Base-by-base conservation (phyloP, 92 coral and sea anemone species). In the Porites cylindrica region DNA sequence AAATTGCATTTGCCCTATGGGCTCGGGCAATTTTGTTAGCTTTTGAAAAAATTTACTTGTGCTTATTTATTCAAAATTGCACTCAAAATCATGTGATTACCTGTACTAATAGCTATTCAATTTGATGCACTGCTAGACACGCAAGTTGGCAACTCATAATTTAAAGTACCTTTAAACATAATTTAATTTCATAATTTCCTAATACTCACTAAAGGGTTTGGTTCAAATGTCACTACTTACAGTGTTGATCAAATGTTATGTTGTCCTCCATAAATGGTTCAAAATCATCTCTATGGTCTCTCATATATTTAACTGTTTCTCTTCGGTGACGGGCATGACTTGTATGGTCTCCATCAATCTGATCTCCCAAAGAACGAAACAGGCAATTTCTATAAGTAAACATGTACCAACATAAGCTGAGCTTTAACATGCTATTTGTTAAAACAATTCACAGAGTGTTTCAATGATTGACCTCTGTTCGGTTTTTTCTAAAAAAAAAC, bases 191-290 rank as follows among this genome's bases (percentile, higher is more conserved):
- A 29, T 29, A 29, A 29, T 29, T 29, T 29, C 32, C 3, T 29
- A 29, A 29, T 29, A 29, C 4, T 29, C 32, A 29, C 32, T 29
- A 29, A 29, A 38, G 47, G 47, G 47, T 38, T 38, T 38, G 47
- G 47, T 38, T 38, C 5, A 38, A 38, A 38, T 38, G 47, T 38
- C 47, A 38, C 8, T 56, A 58, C 96, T 87, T 96, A 97, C 98
- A 91, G 76, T 97, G 98, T 84, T 93, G 90, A 64, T 95, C 98
- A 89, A 95, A 97, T 83, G 99, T 66, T 10, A 84, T 78, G 43
- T 94, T 95, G 88, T 97, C 99, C 86, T 97, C 99, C 92, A 97
- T 92, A 71, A 97, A 97, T 9, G 99, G 99, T 82, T 95, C 98
- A 97, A 95, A 97, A 75, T 93, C 98, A 8, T 90, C 89, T 10